A percentile compares a stretch with the other conserved stretches of the same genome.
phyloP scores from a whole-genome alignment of 2,113 vertebrate species.

The Leucosticte australis region DNA sequence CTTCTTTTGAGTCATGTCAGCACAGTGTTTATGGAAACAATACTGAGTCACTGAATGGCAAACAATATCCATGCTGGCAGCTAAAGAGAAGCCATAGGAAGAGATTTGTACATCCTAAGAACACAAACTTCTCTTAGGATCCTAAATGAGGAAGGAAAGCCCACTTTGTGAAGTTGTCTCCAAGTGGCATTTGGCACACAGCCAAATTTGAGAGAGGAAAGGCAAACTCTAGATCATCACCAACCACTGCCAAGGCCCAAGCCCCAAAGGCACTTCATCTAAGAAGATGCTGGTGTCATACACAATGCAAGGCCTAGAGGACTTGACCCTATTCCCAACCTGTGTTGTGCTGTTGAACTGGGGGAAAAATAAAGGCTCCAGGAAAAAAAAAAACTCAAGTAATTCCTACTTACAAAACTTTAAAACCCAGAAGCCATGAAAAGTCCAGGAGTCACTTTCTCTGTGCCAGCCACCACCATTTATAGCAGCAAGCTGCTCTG shows the following conservation, averaged over 20 bases:
- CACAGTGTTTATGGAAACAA: not conserved
- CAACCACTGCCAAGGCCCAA: not conserved
- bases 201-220: not conserved
- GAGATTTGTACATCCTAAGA: not conserved
- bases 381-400: not conserved
- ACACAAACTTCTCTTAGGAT: not conserved
- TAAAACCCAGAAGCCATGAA: not conserved
- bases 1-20: not conserved
- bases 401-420: not conserved
- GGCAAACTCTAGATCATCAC: not conserved
- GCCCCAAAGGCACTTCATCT: not conserved
- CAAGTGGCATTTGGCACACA: rapidly evolving
- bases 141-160: not conserved
- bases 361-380: not conserved
- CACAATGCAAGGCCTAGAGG: not conserved
- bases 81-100: not conserved
- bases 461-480: not conserved
- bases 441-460: not conserved
- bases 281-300: not conserved
- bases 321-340: not conserved
- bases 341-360: not conserved
- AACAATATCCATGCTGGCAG: not conserved
- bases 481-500: not conserved
- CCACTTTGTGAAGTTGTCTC: not conserved
- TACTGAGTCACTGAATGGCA: not conserved